Percentiles rank a stretch among this genome's conserved stretches.
phyloP scores from a whole-genome alignment of 2,797 vertebrate genomes.

The Hypotaenidia philippensis region DNA sequence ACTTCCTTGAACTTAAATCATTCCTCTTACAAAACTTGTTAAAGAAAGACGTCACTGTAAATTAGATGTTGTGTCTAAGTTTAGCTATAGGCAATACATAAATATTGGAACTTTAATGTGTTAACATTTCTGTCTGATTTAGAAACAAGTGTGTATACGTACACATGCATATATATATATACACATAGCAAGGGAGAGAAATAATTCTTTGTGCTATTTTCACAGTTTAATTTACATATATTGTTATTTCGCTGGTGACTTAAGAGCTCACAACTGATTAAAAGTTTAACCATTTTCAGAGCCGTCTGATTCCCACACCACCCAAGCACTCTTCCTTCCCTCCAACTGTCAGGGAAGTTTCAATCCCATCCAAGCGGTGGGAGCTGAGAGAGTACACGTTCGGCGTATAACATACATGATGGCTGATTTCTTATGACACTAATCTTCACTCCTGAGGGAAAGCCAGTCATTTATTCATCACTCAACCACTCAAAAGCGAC shows the following conservation, averaged over 20 bases:
- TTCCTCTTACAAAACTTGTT: slow-evolving; percentile 85
- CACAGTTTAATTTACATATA: slow-evolving; percentile 27
- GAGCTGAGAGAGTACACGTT: neutral
- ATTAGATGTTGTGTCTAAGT: slow-evolving; percentile 84
- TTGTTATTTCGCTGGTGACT: slow-evolving; percentile 59
- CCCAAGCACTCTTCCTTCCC: slow-evolving; percentile 18
- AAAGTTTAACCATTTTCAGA: slow-evolving; percentile 50
- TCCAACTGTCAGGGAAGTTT: slow-evolving; percentile 50
- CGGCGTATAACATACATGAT: slow-evolving; percentile 4
- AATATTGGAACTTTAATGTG: slow-evolving; percentile 78
- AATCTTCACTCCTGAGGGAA: slow-evolving; percentile 53
- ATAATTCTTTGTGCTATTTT: neutral
- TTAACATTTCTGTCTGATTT: slow-evolving; percentile 63
- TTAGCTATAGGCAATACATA: slow-evolving; percentile 78
- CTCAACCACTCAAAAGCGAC: slow-evolving; percentile 46
- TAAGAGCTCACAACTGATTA: slow-evolving; percentile 41
- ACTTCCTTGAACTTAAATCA: slow-evolving; percentile 83
- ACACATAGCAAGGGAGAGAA: neutral
- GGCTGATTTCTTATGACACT: slow-evolving; percentile 65
- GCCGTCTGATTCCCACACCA: neutral
- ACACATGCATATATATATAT: neutral
- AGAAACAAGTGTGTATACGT: slow-evolving; percentile 1
- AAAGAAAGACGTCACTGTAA: slow-evolving; percentile 85
- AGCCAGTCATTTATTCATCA: slow-evolving; percentile 59
- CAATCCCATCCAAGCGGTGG: neutral